Base-by-base conservation (phyloP, 2,888 invertebrate genomes). In the Ceraclea dissimilis region DNA sequence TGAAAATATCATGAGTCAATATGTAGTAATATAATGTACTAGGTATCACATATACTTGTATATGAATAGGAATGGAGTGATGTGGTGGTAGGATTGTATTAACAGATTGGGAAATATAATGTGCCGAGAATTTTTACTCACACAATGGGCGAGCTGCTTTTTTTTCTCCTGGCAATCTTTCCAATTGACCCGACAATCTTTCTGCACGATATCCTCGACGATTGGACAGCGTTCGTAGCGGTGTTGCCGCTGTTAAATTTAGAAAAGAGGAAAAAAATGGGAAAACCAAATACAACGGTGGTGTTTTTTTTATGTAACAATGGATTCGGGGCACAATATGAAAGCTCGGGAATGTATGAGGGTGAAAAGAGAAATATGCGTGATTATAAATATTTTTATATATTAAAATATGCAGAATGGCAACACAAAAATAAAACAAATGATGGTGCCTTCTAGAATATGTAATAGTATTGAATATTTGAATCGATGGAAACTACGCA, bases 131-230 rank as follows among this genome's bases (percentile, higher is more conserved):
- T 49, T 8, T 49, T 22, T 60, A 60, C 60, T 60, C 57, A 60
- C 60, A 58, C 60, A 18, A 58, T 50, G 46, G 61, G 61, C 44
- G 61, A 61, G 34, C 57, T 56, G 56, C 59, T 51, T 51, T 60
- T 61, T 54, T 60, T 61, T 34, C 61, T 52, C 21, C 61, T 50
- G 39, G 61, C 61, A 33, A 61, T 61, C 47, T 53, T 55, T 21
- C 61, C 61, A 50, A 61, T 61, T 44, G 59, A 60, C 18, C 60
- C 59, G 44, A 60, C 61, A 34, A 61, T 58, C 39, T 54, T 55
- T 31, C 61, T 55, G 57, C 61, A 61, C 10, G 59, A 52, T 52
- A 52, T 56, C 49, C 57, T 52, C 43, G 56, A 52, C 8, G 54
- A 20, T 54, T 48, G 49, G 16, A 49, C 49, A 16, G 48, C 34